Evolutionary conservation across 2,113 vertebrate genomes (phyloP).

Genomic region (Leptodactylus fuscus): DNA sequence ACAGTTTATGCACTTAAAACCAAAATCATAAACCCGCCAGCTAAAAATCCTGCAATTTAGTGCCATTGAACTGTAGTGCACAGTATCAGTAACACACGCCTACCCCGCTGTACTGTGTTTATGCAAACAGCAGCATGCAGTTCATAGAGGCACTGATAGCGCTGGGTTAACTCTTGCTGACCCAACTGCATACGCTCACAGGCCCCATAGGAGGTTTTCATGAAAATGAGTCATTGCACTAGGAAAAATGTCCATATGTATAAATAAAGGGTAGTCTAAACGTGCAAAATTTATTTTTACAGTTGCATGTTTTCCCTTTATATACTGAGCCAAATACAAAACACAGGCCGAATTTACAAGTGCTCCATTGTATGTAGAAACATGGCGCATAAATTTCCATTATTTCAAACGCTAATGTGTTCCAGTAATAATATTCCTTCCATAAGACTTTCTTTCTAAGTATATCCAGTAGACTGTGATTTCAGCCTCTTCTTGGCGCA

Average conservation of each 20-base stretch:
- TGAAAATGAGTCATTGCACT: neutral
- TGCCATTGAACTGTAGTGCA: slow-evolving; percentile 53
- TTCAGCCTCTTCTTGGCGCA: neutral
- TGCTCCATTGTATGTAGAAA: slow-evolving; percentile 13
- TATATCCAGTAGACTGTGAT: slow-evolving; percentile 12
- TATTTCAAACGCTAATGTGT: slow-evolving; percentile 9
- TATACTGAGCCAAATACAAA: slow-evolving; percentile 37
- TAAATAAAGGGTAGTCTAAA: slow-evolving; percentile 22
- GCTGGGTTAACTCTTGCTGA: slow-evolving; percentile 34
- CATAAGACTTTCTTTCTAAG: slow-evolving; percentile 12
- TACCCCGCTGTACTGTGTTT: slow-evolving; percentile 10
- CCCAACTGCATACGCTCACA: neutral
- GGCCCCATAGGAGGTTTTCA: slow-evolving; percentile 29
- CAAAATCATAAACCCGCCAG: neutral
- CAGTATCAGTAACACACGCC: slow-evolving; percentile 18
- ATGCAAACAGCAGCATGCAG: slow-evolving; percentile 40
- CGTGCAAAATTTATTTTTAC: slow-evolving; percentile 22
- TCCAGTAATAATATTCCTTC: slow-evolving; percentile 40
- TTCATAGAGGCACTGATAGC: neutral
- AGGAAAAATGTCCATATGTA: slow-evolving; percentile 46
- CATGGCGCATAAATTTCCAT: neutral
- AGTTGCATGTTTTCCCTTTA: slow-evolving; percentile 9
- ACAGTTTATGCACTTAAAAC: neutral
- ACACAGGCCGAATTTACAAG: slow-evolving; percentile 12
- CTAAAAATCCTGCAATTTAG: neutral